These are phyloP conservation scores for Acanthurus tractus DNA, from an alignment of 2,797 vertebrate genomes.

Conservation along the genomic window DNA sequence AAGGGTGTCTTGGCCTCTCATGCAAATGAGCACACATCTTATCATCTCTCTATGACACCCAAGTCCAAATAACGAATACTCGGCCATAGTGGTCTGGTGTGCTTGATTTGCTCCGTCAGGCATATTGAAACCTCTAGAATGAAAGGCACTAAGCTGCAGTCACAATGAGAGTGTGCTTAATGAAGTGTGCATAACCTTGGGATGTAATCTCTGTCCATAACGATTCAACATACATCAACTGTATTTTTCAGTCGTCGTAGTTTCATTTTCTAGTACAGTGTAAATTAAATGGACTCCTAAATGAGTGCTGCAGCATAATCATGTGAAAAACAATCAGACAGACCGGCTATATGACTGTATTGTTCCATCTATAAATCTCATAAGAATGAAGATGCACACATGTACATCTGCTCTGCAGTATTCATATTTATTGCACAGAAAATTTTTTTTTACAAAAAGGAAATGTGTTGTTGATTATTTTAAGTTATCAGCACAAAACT, in stretches of 20 bases:
- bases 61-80: constrained; percentile 65
- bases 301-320: constrained; percentile 19
- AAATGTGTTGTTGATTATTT: not conserved
- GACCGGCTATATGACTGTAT: not conserved
- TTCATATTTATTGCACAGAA: not conserved
- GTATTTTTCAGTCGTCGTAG: constrained; percentile 19
- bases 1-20: constrained; percentile 62
- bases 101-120: constrained; percentile 58
- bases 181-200: constrained; percentile 51
- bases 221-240: constrained; percentile 18
- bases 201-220: constrained; percentile 38
- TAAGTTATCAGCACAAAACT: not conserved
- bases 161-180: constrained; percentile 43
- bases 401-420: constrained; percentile 34
- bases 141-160: constrained; percentile 36
- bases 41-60: constrained; percentile 53
- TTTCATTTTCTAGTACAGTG: constrained; percentile 16
- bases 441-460: not conserved
- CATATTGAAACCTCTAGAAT: constrained; percentile 46
- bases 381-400: constrained; percentile 21
- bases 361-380: constrained; percentile 30
- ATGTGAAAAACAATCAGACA: constrained; percentile 7
- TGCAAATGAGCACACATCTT: constrained; percentile 70
- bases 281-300: constrained; percentile 28
- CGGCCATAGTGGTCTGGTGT: constrained; percentile 44